These are phyloP conservation scores for Peromyscus californicus DNA, from an alignment of 2,113 vertebrate species.

Conservation along the genomic window DNA sequence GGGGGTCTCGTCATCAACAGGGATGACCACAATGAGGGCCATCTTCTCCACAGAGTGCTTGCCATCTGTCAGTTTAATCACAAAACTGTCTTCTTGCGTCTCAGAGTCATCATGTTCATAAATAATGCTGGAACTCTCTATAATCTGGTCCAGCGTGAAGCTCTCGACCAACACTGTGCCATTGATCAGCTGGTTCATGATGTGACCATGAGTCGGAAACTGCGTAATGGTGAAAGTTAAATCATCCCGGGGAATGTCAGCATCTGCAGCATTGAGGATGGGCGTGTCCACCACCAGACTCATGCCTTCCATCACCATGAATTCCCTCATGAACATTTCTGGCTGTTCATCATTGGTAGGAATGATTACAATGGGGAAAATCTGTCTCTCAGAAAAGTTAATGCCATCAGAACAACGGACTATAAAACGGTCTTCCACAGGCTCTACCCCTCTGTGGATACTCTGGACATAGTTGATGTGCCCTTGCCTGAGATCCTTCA, in stretches of 20 bases:
- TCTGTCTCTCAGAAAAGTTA: conserved; percentile 94
- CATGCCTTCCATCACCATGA: conserved; percentile 99
- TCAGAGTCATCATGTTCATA: conserved; percentile 97
- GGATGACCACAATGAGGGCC: conserved; percentile 92
- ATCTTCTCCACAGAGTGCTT: conserved; percentile 91
- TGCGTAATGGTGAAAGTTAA: conserved; percentile 92
- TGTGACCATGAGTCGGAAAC: conserved; percentile 92
- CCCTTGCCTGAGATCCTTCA: conserved; percentile 93
- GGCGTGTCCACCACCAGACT: conserved; percentile 95
- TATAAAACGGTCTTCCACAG: conserved; percentile 95
- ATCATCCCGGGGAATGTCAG: conserved; percentile 91
- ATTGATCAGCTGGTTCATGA: conserved; percentile 93
- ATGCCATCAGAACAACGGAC: conserved; percentile 98
- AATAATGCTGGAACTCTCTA: conserved; percentile 95
- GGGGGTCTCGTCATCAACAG: conserved; percentile 97
- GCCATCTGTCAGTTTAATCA: conserved; percentile 93
- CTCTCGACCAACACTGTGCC: conserved; percentile 92
- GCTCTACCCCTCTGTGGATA: conserved; percentile 95
- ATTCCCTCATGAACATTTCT: conserved; percentile 95
- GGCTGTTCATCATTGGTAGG: conserved; percentile 96
- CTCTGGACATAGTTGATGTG: conserved; percentile 98
- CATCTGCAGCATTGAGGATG: conserved; percentile 94
- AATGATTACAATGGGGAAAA: conserved; percentile 94
- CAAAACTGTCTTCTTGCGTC: conserved; percentile 94
- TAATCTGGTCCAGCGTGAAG: conserved; percentile 95